These are phyloP conservation scores for Lates calcarifer DNA, from an alignment of 2,113 vertebrate species.

Conservation along the genomic window DNA sequence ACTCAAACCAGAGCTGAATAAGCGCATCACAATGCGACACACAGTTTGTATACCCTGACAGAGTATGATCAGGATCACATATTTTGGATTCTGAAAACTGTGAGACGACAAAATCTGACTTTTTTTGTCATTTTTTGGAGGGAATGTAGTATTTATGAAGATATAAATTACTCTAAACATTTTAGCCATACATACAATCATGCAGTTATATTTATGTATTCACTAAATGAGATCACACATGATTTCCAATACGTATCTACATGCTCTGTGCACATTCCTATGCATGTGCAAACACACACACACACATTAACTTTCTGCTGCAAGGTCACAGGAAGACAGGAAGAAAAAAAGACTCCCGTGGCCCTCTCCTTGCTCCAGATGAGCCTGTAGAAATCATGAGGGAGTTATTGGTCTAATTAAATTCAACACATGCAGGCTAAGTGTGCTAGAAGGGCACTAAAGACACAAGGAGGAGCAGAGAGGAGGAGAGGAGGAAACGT, in stretches of 20 bases:
- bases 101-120: not conserved
- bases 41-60: conserved; percentile 3
- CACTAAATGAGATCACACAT: not conserved
- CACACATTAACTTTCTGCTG: conserved; percentile 48
- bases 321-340: conserved; percentile 71
- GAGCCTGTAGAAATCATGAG: conserved; percentile 70
- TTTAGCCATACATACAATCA: not conserved
- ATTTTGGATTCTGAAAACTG: conserved; percentile 3
- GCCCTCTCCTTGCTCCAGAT: conserved; percentile 75
- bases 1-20: conserved; percentile 8
- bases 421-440: conserved; percentile 67
- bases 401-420: conserved; percentile 81
- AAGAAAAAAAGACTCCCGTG: conserved; percentile 28
- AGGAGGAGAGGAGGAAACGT: not conserved
- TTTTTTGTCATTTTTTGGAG: not conserved
- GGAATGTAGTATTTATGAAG: not conserved
- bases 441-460: conserved; percentile 41
- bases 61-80: not conserved
- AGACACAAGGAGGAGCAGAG: conserved; percentile 14
- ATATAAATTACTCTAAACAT: not conserved
- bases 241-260: not conserved
- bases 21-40: conserved; percentile 6
- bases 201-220: conserved; percentile 10
- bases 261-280: conserved; percentile 8
- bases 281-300: not conserved